Evolutionary conservation across 2,797 vertebrate genomes (phyloP), one percentile per base, ranked within the genome.

Genomic region (Oreortyx pictus): DNA sequence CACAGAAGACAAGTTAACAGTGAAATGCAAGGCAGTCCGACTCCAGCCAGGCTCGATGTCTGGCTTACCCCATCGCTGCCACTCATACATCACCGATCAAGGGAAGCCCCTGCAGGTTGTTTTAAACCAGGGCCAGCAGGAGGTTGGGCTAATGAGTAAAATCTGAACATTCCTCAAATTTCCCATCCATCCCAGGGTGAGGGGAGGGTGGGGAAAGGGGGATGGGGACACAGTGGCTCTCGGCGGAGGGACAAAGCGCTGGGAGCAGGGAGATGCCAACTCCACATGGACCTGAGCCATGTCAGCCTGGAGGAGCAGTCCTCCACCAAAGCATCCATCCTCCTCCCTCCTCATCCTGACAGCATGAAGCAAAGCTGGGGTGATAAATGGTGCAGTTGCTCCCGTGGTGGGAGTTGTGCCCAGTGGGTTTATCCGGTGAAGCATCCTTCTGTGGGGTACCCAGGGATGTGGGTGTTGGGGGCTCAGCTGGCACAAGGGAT

Each of bases 131-230:
- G 94, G 97, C 96, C 98, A 98, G 98, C 98, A 97, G 98, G 98
- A 98, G 98, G 97, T 96, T 97, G 89, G 98, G 96, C 98, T 99
- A 99, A 99, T 99, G 98, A 99, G 98, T 94, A 84, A 95, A 97
- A 97, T 96, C 95, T 44, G 90, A 97, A 96, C 97, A 97, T 96
- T 93, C 83, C 96, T 97, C 56, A 78, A 65, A 94, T 95, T 96
- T 97, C 96, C 97, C 94, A 82, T 92, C 96, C 97, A 44, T 81
- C 54, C 82, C 17, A n/a, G 4, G 37, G 68, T 4, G 29, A 82
- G 96, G 93, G 97, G 91, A 96, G 95, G 93, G 90, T 16, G 60
- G 86, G 77, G 71, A 56, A 71, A 47, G 86, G 87, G 80, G 89
- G 86, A 25, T 23, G 84, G 79, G 84, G 87, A 57, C 44, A 23